Evolutionary conservation across 2,113 vertebrate genomes (phyloP), one percentile per base, ranked within the genome.

Genomic region (Echinops telfairi): DNA sequence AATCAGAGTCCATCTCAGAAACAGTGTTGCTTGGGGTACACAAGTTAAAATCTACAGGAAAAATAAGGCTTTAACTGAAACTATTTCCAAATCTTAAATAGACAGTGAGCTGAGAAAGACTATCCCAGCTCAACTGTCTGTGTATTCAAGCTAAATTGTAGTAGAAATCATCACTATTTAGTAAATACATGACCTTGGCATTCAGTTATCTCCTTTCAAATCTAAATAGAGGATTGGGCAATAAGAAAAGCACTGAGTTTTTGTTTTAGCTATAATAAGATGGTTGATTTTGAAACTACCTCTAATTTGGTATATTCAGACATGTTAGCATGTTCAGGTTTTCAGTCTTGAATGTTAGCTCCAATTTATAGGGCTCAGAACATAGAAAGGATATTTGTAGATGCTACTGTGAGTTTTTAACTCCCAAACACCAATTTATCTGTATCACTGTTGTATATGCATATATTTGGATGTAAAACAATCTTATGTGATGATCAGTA

Each of bases 1-100:
- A 99, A 60, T 84, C 96, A 64, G 97, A 96, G 83, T 22, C 82
- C 11, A 66, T 86, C 25, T 86, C 97, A 1, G 98, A 99, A 87
- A 95, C 94, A 2, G 97, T 98, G 38, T 81, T 97, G 98, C 99
- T 99, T 97, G 99, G 99, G 36, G 99, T 99, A 77, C 99, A 99
- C 98, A 98, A 99, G 99, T 97, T 99, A 98, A 99, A 99, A 96
- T 97, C 99, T 71, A 99, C 99, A 95, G 99, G 99, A 96, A 99
- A 98, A 97, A 99, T 97, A 99, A 98, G 97, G 96, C 98, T 73
- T 93, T 98, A 78, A 98, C 98, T 96, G 97, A 98, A 94, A 97
- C 98, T 79, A 95, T 91, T 91, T 91, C 95, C 71, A 82, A 94
- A 83, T 97, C 96, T 66, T 98, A 97, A 53, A 88, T 0, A 6